Evolutionary conservation across 2,797 vertebrate species (phyloP), one percentile per base, ranked within the genome.

Genomic region (Lophius americanus): DNA sequence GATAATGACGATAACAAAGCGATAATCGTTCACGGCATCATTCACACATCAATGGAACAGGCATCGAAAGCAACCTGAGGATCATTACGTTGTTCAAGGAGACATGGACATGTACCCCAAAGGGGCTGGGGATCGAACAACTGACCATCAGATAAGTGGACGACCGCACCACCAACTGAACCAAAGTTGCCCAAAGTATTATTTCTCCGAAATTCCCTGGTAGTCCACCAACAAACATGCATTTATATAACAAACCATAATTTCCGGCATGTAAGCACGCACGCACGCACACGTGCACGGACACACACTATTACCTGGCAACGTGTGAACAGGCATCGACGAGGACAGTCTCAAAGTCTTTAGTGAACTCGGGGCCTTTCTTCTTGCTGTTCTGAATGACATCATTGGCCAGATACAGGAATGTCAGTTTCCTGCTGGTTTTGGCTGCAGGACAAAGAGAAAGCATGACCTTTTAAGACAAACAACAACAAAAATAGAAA

Each of bases 351-450:
- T 99, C 98, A 77, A 98, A 99, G 70, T 99, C 98, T 88, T 96
- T 95, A 3, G 97, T 94, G 79, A 99, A 99, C 81, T 99, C 98
- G 0, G 98, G 98, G 51, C 98, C 98, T 93, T 99, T 99, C 83
- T 97, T 96, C 88, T 99, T 99, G 87, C 98, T 99, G 94, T 99
- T 99, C 91, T 99, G 98, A 83, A 99, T 99, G 65, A 99, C 98
- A 79, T 99, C 98, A 0, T 99, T 99, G 36, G 98, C 98, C 79
- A 99, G 92, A 82, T 99, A 99, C 0, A 99, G 92, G 90, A 99
- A 99, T 2, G 98, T 99, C 85, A 99, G 92, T 52, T 99, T 99
- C 85, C 98, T 94, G 88, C 79, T 95, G n/a, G 91, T 94, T 90
- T 98, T 99, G 52, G 98, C 98, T 99, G 83, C 39, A 75, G 73